Conservation (phyloP, 2,888 invertebrate species). For the Plemyria rubiginata region DNA sequence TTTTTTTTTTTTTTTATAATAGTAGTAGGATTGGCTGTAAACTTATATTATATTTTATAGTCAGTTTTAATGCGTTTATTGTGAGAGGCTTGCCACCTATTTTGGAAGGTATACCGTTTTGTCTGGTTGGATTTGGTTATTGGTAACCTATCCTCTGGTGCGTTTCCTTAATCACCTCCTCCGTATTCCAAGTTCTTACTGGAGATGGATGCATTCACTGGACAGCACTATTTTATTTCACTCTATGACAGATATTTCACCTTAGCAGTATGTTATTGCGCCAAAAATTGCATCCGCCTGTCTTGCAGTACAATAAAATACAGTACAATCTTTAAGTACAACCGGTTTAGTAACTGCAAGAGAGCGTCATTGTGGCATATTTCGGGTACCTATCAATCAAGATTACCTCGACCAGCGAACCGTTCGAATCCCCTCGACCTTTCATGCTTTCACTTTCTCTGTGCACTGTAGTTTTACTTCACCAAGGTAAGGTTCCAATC, state of each 20-base stretch:
- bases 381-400: slow-evolving; percentile 61
- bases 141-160: too few species aligned
- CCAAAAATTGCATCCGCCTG: background rate
- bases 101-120: background rate
- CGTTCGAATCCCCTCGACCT: slow-evolving; percentile 33
- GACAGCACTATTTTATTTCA: background rate
- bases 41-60: too few species aligned
- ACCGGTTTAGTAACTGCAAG: slow-evolving; percentile 16
- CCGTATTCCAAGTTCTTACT: too few species aligned
- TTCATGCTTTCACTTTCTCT: slow-evolving; percentile 61
- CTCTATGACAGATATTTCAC: background rate
- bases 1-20: too few species aligned
- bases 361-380: slow-evolving; percentile 52
- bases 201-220: too few species aligned
- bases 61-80: too few species aligned
- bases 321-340: too few species aligned
- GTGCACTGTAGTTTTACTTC: slow-evolving; percentile 5
- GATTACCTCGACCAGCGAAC: slow-evolving; percentile 45
- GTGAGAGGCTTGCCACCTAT: too few species aligned
- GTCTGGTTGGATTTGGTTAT: too few species aligned
- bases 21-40: too few species aligned
- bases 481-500: background rate
- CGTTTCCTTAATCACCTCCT: background rate
- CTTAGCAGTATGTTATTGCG: background rate
- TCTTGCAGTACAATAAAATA: background rate